Evolutionary conservation across 2,888 invertebrate genomes (phyloP).

Genomic region (Apotomis turbidana): DNA sequence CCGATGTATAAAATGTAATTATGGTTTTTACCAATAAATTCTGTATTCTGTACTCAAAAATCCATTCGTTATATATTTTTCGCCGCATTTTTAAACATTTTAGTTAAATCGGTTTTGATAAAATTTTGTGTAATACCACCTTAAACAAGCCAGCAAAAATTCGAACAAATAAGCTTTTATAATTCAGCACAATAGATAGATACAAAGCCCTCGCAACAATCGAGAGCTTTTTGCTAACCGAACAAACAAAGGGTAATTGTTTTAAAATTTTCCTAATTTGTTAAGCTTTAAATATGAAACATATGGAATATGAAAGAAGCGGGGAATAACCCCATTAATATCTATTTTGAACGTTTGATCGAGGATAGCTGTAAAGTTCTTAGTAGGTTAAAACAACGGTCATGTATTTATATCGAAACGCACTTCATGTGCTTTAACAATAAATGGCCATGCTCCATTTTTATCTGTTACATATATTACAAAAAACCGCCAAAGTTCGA

Average conservation of each 20-base stretch:
- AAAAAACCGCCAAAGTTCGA: too few species aligned
- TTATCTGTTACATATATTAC: neutral
- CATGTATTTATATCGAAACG: conserved; percentile 10
- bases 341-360: conserved; percentile 25
- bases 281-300: conserved; percentile 14
- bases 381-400: conserved; percentile 23
- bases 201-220: conserved; percentile 34
- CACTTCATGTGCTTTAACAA: conserved; percentile 6
- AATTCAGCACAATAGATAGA: conserved; percentile 28
- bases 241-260: conserved; percentile 35
- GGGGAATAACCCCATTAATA: conserved; percentile 7
- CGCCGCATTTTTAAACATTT: conserved; percentile 2
- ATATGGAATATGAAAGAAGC: conserved; percentile 1
- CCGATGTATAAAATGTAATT: too few species aligned
- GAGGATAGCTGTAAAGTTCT: neutral
- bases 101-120: neutral
- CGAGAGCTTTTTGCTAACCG: conserved; percentile 30
- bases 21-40: too few species aligned
- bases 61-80: neutral
- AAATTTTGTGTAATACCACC: conserved; percentile 1
- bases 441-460: conserved; percentile 24
- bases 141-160: conserved; percentile 1
- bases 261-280: conserved; percentile 20
- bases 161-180: conserved; percentile 28
- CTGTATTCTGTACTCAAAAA: too few species aligned